Evolutionary conservation across 2,113 vertebrate species (phyloP).

Genomic region (Crotalus viridis): DNA sequence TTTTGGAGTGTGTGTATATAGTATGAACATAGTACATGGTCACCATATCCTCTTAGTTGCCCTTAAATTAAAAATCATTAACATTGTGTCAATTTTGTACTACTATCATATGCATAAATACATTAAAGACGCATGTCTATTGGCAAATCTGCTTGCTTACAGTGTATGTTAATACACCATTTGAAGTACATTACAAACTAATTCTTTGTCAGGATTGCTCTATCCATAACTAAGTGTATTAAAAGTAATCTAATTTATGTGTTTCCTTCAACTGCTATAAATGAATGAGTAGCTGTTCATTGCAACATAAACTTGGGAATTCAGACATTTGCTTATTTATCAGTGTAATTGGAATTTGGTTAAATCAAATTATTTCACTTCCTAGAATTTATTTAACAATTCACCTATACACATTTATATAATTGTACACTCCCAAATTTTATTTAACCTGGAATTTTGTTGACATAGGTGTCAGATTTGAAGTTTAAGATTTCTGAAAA

Average conservation of each 20-base stretch:
- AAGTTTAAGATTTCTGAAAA: neutral
- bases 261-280: neutral
- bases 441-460: neutral
- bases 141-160: slow-evolving; percentile 44
- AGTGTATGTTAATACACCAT: slow-evolving; percentile 2
- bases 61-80: slow-evolving; percentile 32
- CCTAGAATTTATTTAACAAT: neutral
- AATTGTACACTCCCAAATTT: neutral
- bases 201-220: slow-evolving; percentile 64
- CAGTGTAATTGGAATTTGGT: neutral
- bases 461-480: neutral
- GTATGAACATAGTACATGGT: neutral
- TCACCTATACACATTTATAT: neutral
- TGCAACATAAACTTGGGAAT: neutral
- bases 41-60: slow-evolving; percentile 9
- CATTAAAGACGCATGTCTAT: slow-evolving; percentile 34
- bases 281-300: neutral
- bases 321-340: neutral
- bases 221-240: neutral
- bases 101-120: slow-evolving; percentile 27
- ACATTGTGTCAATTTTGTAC: slow-evolving; percentile 1
- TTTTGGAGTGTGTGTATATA: neutral
- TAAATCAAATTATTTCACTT: neutral
- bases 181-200: slow-evolving; percentile 28
- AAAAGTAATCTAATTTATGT: neutral